These are phyloP conservation scores for Crocidura indochinensis DNA, from an alignment of 2,797 vertebrate genomes.

Conservation along the genomic window DNA sequence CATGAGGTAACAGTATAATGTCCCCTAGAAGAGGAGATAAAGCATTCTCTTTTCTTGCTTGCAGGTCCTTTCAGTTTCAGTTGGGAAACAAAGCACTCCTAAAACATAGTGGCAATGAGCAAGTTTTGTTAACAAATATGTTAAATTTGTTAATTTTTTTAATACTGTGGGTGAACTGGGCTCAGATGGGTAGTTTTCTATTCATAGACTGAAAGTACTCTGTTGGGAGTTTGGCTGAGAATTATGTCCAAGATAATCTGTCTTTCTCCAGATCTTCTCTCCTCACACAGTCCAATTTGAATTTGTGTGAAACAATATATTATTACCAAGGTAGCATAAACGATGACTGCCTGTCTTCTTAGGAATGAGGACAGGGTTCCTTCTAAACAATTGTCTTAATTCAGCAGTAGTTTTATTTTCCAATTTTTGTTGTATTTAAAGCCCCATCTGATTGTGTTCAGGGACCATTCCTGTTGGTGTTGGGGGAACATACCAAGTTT, in stretches of 20 bases:
- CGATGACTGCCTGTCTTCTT: background rate
- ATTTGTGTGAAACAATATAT: background rate
- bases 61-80: background rate
- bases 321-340: slow-evolving; percentile 14
- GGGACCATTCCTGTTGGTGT: no score
- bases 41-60: background rate
- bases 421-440: no score
- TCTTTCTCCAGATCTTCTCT: background rate
- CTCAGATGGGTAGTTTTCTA: slow-evolving; percentile 12
- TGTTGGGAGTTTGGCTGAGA: background rate
- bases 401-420: no score
- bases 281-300: background rate
- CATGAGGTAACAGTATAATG: background rate
- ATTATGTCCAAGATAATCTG: background rate
- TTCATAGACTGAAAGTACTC: background rate
- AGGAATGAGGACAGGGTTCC: background rate
- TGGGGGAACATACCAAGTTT: no score
- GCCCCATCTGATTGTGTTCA: no score
- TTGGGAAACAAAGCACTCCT: background rate
- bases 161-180: background rate
- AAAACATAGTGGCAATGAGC: background rate
- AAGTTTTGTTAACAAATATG: background rate
- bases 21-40: background rate
- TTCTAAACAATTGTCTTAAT: background rate
- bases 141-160: background rate